These are phyloP conservation scores for Eriocheir sinensis DNA, from an alignment of 1,140 invertebrate species.

Conservation along the genomic window DNA sequence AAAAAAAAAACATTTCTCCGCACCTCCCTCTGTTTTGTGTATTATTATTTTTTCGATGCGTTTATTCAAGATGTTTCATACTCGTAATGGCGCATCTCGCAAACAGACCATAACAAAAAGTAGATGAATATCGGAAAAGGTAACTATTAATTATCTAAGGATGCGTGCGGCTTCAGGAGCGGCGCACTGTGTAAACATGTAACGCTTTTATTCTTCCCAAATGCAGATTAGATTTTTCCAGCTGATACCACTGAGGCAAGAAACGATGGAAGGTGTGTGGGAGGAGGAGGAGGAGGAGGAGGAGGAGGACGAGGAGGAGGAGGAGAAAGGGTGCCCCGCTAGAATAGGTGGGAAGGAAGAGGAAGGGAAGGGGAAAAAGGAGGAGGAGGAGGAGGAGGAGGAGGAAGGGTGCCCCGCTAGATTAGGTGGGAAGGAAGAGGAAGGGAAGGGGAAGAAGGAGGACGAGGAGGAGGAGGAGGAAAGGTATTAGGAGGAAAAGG, in stretches of 20 bases:
- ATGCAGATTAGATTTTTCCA: slow-evolving; percentile 16
- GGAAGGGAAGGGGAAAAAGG: background rate
- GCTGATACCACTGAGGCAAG: background rate
- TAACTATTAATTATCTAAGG: background rate
- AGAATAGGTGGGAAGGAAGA: background rate
- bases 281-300: background rate
- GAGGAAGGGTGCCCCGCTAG: background rate
- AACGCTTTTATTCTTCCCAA: background rate
- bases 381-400: background rate
- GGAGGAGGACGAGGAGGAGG: background rate
- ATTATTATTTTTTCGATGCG: too few relatives aligned
- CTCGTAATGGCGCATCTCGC: too few relatives aligned
- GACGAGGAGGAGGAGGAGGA: background rate
- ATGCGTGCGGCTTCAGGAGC: background rate
- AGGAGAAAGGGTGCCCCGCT: background rate
- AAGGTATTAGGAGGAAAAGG: too few relatives aligned
- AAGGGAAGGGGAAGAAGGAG: background rate
- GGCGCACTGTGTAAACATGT: background rate
- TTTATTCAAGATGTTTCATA: too few relatives aligned
- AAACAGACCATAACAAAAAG: too few relatives aligned
- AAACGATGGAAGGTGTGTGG: background rate
- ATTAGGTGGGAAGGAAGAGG: too few relatives aligned
- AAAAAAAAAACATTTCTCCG: too few relatives aligned
- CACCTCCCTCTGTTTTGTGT: too few relatives aligned
- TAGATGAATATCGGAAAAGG: too few relatives aligned